These are phyloP conservation scores for Melieria picta DNA, from an alignment of 2,888 invertebrate species.

Conservation along the genomic window DNA sequence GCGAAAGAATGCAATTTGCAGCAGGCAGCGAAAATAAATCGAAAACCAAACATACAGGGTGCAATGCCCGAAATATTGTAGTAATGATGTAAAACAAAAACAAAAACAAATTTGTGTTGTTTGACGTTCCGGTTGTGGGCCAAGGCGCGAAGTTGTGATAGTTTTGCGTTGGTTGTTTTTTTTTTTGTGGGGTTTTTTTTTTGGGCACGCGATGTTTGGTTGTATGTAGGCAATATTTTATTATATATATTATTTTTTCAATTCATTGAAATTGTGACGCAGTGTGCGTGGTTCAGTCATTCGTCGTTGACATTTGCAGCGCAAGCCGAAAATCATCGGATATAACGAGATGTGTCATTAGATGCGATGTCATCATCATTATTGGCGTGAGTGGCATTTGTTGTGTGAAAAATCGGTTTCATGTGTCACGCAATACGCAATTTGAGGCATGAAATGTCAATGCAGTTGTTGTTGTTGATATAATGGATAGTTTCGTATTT, in stretches of 20 bases:
- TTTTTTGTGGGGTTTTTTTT: conserved; percentile 6
- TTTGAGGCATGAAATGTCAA: neutral
- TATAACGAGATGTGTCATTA: conserved; percentile 64
- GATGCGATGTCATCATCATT: conserved; percentile 65
- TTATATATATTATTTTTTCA: conserved; percentile 20
- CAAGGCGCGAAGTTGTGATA: neutral
- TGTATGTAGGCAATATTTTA: conserved; percentile 19
- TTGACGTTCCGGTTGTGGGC: too few species aligned
- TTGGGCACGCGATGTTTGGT: conserved; percentile 9
- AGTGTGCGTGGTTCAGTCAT: conserved; percentile 51
- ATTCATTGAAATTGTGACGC: conserved; percentile 1
- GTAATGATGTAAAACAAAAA: neutral
- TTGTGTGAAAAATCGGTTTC: conserved; percentile 40
- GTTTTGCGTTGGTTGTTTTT: neutral
- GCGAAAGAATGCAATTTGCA: conserved; percentile 11
- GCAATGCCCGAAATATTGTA: conserved; percentile 10
- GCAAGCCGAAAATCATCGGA: conserved; percentile 65
- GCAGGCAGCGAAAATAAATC: neutral
- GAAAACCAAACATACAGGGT: conserved; percentile 22
- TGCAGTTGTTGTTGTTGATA: conserved; percentile 34
- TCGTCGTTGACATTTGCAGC: conserved; percentile 57
- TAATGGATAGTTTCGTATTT: conserved; percentile 20
- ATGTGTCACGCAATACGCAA: conserved; percentile 44
- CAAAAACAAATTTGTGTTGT: too few species aligned
- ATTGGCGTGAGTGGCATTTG: conserved; percentile 50